Percentiles rank a stretch among this genome's conserved stretches.
Conservation (phyloP, 2,888 invertebrate species). For the Cremastinae sp. region DNA sequence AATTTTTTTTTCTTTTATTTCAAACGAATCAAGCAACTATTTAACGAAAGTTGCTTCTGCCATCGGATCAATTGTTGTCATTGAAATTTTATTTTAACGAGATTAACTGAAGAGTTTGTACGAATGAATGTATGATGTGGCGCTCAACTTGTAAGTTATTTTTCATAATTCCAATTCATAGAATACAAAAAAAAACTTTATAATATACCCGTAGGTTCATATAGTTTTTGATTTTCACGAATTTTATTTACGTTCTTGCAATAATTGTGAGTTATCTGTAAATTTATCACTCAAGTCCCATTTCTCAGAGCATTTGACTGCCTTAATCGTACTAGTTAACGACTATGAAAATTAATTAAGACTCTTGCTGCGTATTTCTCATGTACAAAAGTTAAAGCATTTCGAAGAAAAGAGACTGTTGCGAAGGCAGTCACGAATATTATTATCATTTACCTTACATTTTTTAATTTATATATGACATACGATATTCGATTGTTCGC, state of each 20-base stretch:
- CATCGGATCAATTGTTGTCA: too few relatives aligned
- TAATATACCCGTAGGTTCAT: constrained; percentile 5
- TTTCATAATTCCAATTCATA: constrained; percentile 26
- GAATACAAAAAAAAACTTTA: constrained; percentile 3
- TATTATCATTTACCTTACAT: not conserved
- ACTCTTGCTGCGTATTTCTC: constrained; percentile 26
- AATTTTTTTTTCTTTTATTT: too few relatives aligned
- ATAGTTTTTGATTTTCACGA: not conserved
- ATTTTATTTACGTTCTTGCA: not conserved
- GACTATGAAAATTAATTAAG: constrained; percentile 4
- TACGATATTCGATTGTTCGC: constrained; percentile 21
- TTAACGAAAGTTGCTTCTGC: too few relatives aligned
- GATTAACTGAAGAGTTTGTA: constrained; percentile 18
- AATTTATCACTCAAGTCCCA: not conserved
- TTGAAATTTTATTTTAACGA: too few relatives aligned
- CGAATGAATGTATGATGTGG: constrained; percentile 13
- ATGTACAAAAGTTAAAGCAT: constrained; percentile 48
- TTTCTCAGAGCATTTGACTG: constrained; percentile 7
- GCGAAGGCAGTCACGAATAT: constrained; percentile 2
- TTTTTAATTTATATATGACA: not conserved
- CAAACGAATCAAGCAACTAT: too few relatives aligned
- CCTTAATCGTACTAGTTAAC: not conserved
- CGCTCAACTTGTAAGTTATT: constrained; percentile 13
- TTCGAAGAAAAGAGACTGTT: constrained; percentile 47
- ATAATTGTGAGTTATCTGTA: constrained; percentile 11